phyloP scores from a whole-genome alignment of 2,797 vertebrate species.

The Syngnathus acus region DNA sequence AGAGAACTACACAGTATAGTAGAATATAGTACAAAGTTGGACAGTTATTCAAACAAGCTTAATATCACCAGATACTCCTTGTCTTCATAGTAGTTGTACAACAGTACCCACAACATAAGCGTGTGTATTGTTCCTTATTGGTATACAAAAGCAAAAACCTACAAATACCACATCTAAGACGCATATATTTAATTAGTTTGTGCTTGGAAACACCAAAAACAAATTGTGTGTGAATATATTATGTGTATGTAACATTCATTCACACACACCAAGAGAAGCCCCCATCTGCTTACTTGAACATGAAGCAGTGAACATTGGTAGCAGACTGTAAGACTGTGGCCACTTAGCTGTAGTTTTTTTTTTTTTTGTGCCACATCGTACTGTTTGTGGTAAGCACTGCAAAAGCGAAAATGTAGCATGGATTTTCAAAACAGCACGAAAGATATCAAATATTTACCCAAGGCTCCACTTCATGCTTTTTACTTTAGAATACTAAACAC shows the following conservation, averaged over 20 bases:
- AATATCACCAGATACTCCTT: constrained; percentile 78
- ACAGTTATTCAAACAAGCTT: constrained; percentile 89
- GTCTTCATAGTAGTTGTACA: constrained; percentile 85
- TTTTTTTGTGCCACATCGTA: constrained; percentile 77
- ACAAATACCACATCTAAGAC: constrained; percentile 81
- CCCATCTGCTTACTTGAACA: constrained; percentile 81
- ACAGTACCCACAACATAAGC: constrained; percentile 86
- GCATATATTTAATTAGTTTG: constrained; percentile 82
- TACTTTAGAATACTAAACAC: constrained; percentile 89
- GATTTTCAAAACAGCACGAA: constrained; percentile 65
- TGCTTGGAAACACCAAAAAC: constrained; percentile 88
- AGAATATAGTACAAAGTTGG: constrained; percentile 93
- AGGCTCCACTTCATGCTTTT: constrained; percentile 88
- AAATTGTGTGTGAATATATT: constrained; percentile 34
- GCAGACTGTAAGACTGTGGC: constrained; percentile 70
- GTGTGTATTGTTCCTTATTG: constrained; percentile 77
- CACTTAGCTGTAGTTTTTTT: constrained; percentile 27
- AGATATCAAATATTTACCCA: constrained; percentile 82
- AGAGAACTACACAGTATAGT: constrained; percentile 91
- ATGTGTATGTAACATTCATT: constrained; percentile 68
- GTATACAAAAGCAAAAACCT: constrained; percentile 92
- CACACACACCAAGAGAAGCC: constrained; percentile 76
- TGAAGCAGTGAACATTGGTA: constrained; percentile 83
- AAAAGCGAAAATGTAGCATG: constrained; percentile 76
- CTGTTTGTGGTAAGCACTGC: constrained; percentile 84